Evolutionary conservation across 2,888 invertebrate genomes (phyloP), one percentile per base, ranked within the genome.

Genomic region (Netelia inedita): DNA sequence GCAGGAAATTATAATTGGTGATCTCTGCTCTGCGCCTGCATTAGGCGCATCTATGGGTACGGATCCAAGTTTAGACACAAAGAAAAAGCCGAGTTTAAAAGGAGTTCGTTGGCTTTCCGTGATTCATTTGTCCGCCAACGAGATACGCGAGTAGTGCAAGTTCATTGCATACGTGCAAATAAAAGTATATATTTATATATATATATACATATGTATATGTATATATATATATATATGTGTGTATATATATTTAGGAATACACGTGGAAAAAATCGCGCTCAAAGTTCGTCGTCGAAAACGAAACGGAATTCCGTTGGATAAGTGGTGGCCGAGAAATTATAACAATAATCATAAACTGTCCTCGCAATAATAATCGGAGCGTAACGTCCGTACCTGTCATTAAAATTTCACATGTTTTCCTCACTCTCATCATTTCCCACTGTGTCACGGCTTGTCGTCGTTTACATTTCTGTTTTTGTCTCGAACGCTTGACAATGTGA

Each of bases 71-170:
- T 85, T 87, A 88, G 86, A 87, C 87, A 89, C 87, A 89, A 88
- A 87, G 88, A 88, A 88, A 87, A 78, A 82, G 82, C 79, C 81
- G 85, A 85, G 83, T 89, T 91, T 90, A 90, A 91, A 91, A 90
- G 90, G 90, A 91, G 91, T 91, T 90, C 89, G 89, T 90, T 90
- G 89, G 87, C 90, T 90, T 89, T 86, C 66, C 73, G 80, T 88
- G 87, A 88, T 83, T 88, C 88, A 88, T 86, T 89, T 87, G 81
- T 81, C 79, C 82, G 84, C 79, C 72, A 85, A 79, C 86, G 72
- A 73, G 73, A 68, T 68, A 55, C 82, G 71, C 79, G 83, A 79
- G 72, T 79, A 46, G 75, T 76, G 66, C 75, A 57, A 14, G 41
- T 23, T 73, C 19, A 61, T 72, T 50, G 68, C 66, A 63, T n/a